Conservation (phyloP, 2,797 vertebrate species). For the Gymnopithys bicolor region DNA sequence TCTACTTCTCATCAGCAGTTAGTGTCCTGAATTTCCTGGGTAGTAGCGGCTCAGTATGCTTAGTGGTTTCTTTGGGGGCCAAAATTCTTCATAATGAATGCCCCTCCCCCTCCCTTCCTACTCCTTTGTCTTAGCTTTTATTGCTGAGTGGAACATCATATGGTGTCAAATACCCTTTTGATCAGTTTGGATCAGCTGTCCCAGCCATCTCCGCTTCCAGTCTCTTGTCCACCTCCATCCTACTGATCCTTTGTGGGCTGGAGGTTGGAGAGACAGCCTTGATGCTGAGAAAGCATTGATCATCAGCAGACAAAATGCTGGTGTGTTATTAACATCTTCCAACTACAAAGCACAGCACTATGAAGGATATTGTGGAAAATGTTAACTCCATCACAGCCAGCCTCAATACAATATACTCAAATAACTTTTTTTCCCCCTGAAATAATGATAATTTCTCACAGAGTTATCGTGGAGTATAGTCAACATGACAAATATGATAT, state of each 20-base stretch:
- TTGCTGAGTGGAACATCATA: background rate
- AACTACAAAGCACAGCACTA: background rate
- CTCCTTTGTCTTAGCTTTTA: background rate
- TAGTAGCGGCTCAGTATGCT: background rate
- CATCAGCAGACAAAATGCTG: background rate
- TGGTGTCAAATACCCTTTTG: background rate
- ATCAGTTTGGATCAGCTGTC: background rate
- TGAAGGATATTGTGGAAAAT: background rate
- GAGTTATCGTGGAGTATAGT: accelerated
- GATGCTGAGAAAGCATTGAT: background rate
- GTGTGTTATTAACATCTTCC: background rate
- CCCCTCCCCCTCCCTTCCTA: accelerated
- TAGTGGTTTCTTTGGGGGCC: background rate
- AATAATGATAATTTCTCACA: background rate
- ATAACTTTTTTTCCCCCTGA: background rate
- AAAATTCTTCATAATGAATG: background rate
- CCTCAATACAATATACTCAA: background rate
- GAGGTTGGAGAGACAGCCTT: background rate
- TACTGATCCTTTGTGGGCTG: background rate
- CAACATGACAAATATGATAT: background rate
- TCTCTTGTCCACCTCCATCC: background rate
- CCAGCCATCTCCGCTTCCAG: accelerated
- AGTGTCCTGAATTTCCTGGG: background rate
- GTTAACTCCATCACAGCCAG: background rate
- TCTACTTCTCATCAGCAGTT: background rate